phyloP scores from a whole-genome alignment of 1,140 invertebrate species.

The Phocides pigmalion region DNA sequence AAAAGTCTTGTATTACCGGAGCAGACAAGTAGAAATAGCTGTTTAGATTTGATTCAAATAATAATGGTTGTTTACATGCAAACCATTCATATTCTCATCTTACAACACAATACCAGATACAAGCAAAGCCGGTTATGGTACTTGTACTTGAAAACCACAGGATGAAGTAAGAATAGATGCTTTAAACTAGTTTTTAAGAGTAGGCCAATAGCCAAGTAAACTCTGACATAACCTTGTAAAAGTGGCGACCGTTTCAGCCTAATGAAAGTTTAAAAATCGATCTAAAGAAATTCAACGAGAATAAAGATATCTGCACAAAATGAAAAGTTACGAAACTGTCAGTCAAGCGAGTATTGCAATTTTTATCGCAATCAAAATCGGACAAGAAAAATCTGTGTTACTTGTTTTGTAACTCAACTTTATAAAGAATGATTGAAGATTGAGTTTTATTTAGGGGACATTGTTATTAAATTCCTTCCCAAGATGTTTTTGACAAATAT shows the following conservation, averaged over 20 bases:
- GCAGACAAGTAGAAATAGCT: background rate
- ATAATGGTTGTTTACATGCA: background rate
- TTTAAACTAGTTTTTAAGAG: conserved; percentile 28
- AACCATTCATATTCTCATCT: background rate
- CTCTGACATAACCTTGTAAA: conserved; percentile 20
- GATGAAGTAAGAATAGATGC: conserved; percentile 32
- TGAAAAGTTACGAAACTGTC: conserved; percentile 1
- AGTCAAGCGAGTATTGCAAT: conserved; percentile 10
- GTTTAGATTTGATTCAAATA: background rate
- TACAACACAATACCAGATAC: background rate
- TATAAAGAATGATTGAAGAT: conserved; percentile 10
- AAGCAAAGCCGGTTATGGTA: conserved; percentile 11
- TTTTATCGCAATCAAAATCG: conserved; percentile 20
- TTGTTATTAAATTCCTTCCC: background rate
- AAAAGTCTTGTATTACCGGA: background rate
- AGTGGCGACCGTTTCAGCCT: conserved; percentile 13
- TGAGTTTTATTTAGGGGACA: background rate
- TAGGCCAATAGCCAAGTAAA: conserved; percentile 19
- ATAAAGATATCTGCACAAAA: background rate
- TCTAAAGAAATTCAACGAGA: background rate
- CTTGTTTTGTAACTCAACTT: background rate
- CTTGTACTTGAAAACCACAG: conserved; percentile 14
- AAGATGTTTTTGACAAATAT: background rate
- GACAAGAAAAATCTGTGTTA: conserved; percentile 8
- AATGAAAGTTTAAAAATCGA: conserved; percentile 16